Conservation (phyloP, 2,797 vertebrate species). For the Premnoplex brunnescens region DNA sequence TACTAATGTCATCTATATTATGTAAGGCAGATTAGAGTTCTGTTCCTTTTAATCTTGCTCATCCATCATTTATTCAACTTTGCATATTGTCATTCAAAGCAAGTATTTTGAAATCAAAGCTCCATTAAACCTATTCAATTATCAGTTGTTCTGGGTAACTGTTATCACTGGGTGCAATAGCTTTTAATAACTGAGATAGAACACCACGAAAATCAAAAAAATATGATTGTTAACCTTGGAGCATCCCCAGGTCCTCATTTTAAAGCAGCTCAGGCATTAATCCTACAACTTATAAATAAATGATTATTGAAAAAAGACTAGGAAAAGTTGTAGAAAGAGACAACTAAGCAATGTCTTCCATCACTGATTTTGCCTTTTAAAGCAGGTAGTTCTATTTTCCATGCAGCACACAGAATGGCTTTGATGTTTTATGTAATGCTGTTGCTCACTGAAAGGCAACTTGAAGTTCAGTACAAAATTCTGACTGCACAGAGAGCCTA, state of each 20-base stretch:
- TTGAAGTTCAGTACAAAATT: not conserved
- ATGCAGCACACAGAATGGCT: not conserved
- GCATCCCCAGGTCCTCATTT: not conserved
- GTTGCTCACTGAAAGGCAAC: not conserved
- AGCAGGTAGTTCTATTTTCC: not conserved
- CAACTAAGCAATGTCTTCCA: conserved; percentile 16
- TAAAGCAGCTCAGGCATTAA: conserved; percentile 25
- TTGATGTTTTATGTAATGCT: conserved; percentile 23
- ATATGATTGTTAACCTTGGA: conserved; percentile 7
- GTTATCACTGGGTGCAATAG: not conserved
- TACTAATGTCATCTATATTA: conserved; percentile 22
- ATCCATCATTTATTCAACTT: conserved; percentile 54
- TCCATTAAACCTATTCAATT: conserved; percentile 48
- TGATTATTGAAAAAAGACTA: not conserved
- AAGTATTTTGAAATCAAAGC: conserved; percentile 46
- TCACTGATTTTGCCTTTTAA: not conserved
- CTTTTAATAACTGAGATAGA: conserved; percentile 47
- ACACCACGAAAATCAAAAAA: conserved; percentile 20
- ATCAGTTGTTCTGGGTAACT: conserved; percentile 32
- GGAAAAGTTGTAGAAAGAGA: conserved; percentile 14
- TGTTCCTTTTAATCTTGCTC: conserved; percentile 49
- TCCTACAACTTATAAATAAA: conserved; percentile 30
- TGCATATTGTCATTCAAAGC: conserved; percentile 34
- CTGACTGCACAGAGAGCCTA: not conserved
- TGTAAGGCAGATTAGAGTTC: conserved; percentile 33